These are phyloP conservation scores for Listronotus bonariensis DNA, from an alignment of 1,140 invertebrate species.

Conservation along the genomic window DNA sequence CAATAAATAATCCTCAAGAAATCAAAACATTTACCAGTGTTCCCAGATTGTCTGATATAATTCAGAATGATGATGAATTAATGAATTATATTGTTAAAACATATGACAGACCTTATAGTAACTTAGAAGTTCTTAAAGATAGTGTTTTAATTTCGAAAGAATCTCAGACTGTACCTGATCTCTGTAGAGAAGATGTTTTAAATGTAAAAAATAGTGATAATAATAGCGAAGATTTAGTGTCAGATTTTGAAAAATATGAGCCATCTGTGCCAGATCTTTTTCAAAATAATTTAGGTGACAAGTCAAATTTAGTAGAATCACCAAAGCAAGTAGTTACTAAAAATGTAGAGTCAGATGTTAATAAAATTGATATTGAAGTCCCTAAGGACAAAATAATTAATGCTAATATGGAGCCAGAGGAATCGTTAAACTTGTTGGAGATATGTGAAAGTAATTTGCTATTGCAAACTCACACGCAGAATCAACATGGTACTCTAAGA, in stretches of 20 bases:
- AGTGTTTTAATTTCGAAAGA: constrained; percentile 18
- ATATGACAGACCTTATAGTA: neutral
- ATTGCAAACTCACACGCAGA: too few relatives aligned
- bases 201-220: constrained; percentile 27
- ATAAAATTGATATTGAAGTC: constrained; percentile 9
- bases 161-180: constrained; percentile 37
- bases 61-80: constrained; percentile 27
- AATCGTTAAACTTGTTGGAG: too few relatives aligned
- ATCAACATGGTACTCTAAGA: too few relatives aligned
- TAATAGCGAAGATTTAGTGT: constrained; percentile 10
- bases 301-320: neutral
- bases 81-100: constrained; percentile 12
- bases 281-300: too few relatives aligned
- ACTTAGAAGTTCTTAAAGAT: constrained; percentile 19
- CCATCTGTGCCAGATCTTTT: neutral
- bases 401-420: neutral
- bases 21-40: constrained; percentile 1
- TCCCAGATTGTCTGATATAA: constrained; percentile 39
- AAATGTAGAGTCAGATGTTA: constrained; percentile 15
- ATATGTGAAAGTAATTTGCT: too few relatives aligned
- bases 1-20: neutral
- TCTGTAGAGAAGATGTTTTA: constrained; percentile 13
- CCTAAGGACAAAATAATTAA: neutral
- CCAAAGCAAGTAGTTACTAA: constrained; percentile 18
- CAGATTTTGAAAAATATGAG: neutral